Base-by-base conservation (phyloP, 2,888 invertebrate genomes). In the Suillia variegata region DNA sequence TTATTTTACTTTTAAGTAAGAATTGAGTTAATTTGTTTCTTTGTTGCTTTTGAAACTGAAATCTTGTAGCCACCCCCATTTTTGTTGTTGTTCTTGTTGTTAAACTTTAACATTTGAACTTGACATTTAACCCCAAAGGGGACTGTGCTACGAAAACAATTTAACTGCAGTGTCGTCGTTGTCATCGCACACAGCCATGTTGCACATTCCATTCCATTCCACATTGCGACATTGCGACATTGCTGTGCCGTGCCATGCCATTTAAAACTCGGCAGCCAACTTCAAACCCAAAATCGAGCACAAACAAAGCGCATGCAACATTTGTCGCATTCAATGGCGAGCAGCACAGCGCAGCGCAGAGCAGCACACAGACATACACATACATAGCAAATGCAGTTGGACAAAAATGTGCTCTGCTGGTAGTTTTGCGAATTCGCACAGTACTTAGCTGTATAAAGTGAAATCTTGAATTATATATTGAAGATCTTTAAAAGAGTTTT, bases 101-200 rank as follows among this genome's bases (percentile, higher is more conserved):
- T 68, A 70, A 74, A 74, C 75, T 73, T 73, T 73, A 71, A 67
- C 73, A 75, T 75, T 73, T 73, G 73, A 73, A 73, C 73, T 73
- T 73, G 73, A 73, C 73, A 75, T 75, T 73, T 73, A 70, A 67
- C 74, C 45, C 65, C 67, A 66, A 67, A 68, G 72, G n/a, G 63
- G 67, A 73, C 74, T 71, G 68, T 70, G 68, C 72, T 67, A 24
- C 18, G 69, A 13, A 68, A 75, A 73, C 75, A 73, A 75, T 75
- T 75, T 67, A 70, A 67, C 34, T 52, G 52, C 52, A 24, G 8
- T 52, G 52, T 18, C n/a, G n/a, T n/a, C n/a, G n/a, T n/a, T n/a
- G n/a, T n/a, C n/a, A n/a, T n/a, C n/a, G n/a, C n/a, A n/a, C n/a
- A n/a, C 2, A 20, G 52, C 8, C 34, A 18, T 33, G 34, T 10